Base-by-base conservation (phyloP, 2,797 vertebrate genomes). In the Neostethus bicornis region DNA sequence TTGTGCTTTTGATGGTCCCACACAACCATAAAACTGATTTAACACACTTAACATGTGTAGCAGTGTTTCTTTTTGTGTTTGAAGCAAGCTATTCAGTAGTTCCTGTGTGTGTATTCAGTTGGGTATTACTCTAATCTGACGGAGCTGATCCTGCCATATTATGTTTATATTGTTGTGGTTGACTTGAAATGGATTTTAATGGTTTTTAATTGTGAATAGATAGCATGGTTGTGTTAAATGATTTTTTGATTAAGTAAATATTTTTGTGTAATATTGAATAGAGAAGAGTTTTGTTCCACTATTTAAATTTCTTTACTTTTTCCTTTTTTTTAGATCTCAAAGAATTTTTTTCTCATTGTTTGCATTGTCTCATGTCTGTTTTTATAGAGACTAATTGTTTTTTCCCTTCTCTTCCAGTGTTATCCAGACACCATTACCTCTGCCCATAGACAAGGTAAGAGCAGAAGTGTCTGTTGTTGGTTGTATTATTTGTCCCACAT, bases 391-490 rank as follows among this genome's bases (percentile, higher is more conserved):
- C 61, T 0, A 72, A 73, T 28, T 76, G 69, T 78, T 64, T 71
- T 56, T 66, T 59, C 41, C 50, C 59, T 56, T 66, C 58, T 73
- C 79, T 91, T 89, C 53, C 85, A 99, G 97, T 90, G 95, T 97
- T 89, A 97, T 97, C 91, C 96, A 96, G 89, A 91, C 95, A 86
- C 93, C 96, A 57, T 91, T 96, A 86, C 94, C 97, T 79, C 94
- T 96, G 92, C 96, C 97, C 86, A 91, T 97, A 92, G 96, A 99
- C 90, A 98, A 98, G 96, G 96, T 99, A 94, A 96, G 93, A 86
- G 49, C 61, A n/a, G 43, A 46, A 7, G 39, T 29, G 3, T 38
- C 56, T 56, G 34, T 5, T 5, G 26, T 32, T 23, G 34, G 24
- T 46, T 17, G 7, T 26, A 8, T 25, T 42, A 54, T 48, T 29